Evolutionary conservation across 2,888 invertebrate genomes (phyloP).

Genomic region (Stenodema calcarata): DNA sequence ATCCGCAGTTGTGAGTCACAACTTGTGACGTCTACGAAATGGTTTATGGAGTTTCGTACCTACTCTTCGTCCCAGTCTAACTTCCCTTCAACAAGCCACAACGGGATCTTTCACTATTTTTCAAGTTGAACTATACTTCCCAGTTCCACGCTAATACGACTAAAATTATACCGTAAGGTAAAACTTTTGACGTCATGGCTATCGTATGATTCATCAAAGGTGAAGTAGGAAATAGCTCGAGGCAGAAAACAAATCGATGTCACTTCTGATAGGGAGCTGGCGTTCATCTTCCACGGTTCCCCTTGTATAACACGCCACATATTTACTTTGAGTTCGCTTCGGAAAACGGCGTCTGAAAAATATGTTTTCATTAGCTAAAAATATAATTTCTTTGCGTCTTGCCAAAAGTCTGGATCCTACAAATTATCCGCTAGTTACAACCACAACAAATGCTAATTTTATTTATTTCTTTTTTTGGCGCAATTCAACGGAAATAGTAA

Average conservation of each 20-base stretch:
- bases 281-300: not conserved
- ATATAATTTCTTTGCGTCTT: not conserved
- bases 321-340: not conserved
- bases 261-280: not conserved
- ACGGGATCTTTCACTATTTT: no score
- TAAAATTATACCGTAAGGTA: no score
- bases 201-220: no score
- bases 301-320: not conserved
- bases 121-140: no score
- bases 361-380: not conserved
- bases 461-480: not conserved
- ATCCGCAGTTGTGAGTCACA: no score
- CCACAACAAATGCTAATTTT: not conserved
- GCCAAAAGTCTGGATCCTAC: not conserved
- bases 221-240: not conserved
- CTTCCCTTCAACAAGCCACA: no score
- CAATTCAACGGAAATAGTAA: not conserved
- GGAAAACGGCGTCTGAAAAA: not conserved
- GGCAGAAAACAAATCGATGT: not conserved
- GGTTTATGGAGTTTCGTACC: no score
- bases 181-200: no score
- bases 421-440: not conserved
- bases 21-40: no score
- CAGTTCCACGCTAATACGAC: no score
- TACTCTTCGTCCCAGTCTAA: no score